Percentiles rank a stretch among this genome's conserved stretches.
Evolutionary conservation across 2,113 vertebrate genomes (phyloP).

Genomic region (Lophius piscatorius): DNA sequence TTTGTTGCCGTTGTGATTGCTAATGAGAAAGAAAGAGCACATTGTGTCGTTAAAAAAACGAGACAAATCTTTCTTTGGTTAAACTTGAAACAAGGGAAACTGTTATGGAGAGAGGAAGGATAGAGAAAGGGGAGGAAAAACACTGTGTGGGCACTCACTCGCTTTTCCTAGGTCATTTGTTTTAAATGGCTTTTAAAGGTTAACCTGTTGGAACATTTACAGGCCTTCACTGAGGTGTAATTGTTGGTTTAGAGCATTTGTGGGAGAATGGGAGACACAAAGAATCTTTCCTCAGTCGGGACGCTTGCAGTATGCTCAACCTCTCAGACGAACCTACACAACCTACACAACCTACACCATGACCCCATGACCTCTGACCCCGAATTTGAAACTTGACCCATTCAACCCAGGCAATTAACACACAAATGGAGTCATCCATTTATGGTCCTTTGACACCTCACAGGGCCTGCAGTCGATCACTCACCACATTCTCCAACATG

Average conservation of each 20-base stretch:
- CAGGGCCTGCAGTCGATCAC: conserved; percentile 45
- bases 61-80: conserved; percentile 18
- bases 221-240: conserved; percentile 47
- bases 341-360: conserved; percentile 12
- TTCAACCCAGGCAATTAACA: conserved; percentile 49
- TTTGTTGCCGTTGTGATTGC: background rate
- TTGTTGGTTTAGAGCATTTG: conserved; percentile 48
- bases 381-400: conserved; percentile 60
- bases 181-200: conserved; percentile 76
- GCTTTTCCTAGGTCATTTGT: conserved; percentile 64
- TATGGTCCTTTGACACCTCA: conserved; percentile 58
- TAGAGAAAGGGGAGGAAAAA: conserved; percentile 43
- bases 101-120: conserved; percentile 19
- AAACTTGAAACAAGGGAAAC: conserved; percentile 19
- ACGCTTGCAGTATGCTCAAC: conserved; percentile 35
- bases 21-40: background rate
- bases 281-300: conserved; percentile 12
- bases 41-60: conserved; percentile 11
- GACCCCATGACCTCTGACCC: conserved; percentile 53
- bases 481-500: conserved; percentile 42
- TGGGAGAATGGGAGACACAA: conserved; percentile 23
- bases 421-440: conserved; percentile 60
- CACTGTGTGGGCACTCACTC: conserved; percentile 9
- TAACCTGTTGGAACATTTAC: conserved; percentile 76
- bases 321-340: conserved; percentile 48